Evolutionary conservation across 1,140 invertebrate genomes (phyloP).

Genomic region (Drosophila biarmipes): DNA sequence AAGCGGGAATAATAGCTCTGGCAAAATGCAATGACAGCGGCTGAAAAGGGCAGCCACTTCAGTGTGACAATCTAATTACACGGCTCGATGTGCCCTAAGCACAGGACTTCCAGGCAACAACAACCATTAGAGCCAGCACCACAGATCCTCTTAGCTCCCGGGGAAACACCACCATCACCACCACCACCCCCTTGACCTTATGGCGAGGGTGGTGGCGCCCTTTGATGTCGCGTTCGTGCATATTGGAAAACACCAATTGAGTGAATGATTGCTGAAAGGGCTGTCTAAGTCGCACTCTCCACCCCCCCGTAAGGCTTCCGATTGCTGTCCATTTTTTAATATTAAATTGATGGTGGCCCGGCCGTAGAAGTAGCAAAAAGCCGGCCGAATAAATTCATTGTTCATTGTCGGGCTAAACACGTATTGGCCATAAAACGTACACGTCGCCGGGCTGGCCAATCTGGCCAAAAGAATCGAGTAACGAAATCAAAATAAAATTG

Average conservation of each 20-base stretch:
- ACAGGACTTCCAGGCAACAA: constrained; percentile 24
- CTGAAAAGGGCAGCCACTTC: constrained; percentile 49
- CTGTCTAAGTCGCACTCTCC: constrained; percentile 16
- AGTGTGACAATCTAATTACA: constrained; percentile 81
- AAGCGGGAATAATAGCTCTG: constrained; percentile 50
- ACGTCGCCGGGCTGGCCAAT: constrained; percentile 40
- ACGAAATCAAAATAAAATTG: constrained; percentile 53
- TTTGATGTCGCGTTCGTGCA: constrained; percentile 65
- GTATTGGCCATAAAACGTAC: constrained; percentile 73
- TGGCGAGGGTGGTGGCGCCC: constrained; percentile 19
- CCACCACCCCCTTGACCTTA: constrained; percentile 20
- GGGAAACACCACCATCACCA: neutral
- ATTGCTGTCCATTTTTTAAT: constrained; percentile 48
- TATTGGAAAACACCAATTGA: constrained; percentile 71
- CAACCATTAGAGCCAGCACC: constrained; percentile 1
- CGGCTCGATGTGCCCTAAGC: constrained; percentile 67
- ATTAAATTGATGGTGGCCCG: constrained; percentile 28
- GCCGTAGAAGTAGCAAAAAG: constrained; percentile 9
- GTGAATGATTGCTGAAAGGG: constrained; percentile 72
- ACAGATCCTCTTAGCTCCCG: neutral
- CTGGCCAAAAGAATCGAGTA: constrained; percentile 37
- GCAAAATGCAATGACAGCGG: constrained; percentile 34
- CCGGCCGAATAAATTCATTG: constrained; percentile 20
- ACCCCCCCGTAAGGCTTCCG: constrained; percentile 1
- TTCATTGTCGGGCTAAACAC: constrained; percentile 48